Evolutionary conservation across 1,140 invertebrate genomes (phyloP).

Genomic region (Atopsyche davidsoni): DNA sequence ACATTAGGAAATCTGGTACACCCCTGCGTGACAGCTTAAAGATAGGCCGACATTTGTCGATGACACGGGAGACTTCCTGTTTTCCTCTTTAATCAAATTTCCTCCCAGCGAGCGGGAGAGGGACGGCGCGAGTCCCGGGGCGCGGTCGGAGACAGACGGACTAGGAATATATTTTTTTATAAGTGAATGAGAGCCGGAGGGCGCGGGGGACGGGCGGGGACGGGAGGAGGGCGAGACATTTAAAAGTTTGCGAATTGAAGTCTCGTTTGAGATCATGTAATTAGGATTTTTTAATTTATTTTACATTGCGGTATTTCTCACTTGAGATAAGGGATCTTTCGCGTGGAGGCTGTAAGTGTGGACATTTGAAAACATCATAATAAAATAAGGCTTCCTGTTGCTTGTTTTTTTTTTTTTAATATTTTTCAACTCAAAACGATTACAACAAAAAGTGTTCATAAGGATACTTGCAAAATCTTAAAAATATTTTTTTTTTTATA

Average conservation of each 20-base stretch:
- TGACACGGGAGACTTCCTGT: slow-evolving; percentile 21
- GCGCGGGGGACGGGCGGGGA: slow-evolving; percentile 5
- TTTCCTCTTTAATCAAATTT: slow-evolving; percentile 8
- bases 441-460: not conserved
- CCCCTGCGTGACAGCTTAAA: too few species aligned
- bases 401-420: too few species aligned
- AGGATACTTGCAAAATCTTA: too few species aligned
- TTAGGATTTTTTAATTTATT: slow-evolving; percentile 15
- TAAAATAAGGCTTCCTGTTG: too few species aligned
- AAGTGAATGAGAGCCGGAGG: too few species aligned
- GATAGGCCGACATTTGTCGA: slow-evolving; percentile 16
- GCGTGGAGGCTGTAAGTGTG: too few species aligned
- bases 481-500: not conserved
- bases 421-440: not conserved
- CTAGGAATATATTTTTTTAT: too few species aligned
- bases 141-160: too few species aligned
- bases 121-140: slow-evolving; percentile 10
- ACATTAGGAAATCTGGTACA: too few species aligned
- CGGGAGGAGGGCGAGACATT: slow-evolving; percentile 4
- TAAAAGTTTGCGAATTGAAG: slow-evolving; percentile 1
- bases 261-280: slow-evolving; percentile 8
- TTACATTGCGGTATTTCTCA: slow-evolving; percentile 7
- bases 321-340: slow-evolving; percentile 4
- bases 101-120: slow-evolving; percentile 7
- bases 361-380: too few species aligned